Evolutionary conservation across 1,140 invertebrate species (phyloP).

Genomic region (Drosophila busckii): DNA sequence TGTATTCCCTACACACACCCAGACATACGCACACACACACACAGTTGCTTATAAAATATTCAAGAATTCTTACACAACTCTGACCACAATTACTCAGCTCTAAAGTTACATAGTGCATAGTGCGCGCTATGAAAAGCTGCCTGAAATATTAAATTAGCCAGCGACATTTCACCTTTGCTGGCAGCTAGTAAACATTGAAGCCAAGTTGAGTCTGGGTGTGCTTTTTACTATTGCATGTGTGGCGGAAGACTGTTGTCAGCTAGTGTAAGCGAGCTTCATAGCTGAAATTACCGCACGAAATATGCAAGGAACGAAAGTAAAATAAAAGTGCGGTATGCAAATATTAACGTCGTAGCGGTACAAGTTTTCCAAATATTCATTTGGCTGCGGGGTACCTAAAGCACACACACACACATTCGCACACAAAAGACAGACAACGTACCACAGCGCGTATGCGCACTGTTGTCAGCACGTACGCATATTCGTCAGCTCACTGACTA

Average conservation of each 20-base stretch:
- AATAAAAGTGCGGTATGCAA: no score
- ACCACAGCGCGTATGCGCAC: slow-evolving; percentile 57
- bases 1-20: no score
- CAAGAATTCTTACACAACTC: no score
- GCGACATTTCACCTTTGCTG: no score
- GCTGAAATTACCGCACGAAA: slow-evolving; percentile 64
- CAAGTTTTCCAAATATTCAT: slow-evolving; percentile 45
- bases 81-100: no score
- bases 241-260: slow-evolving; percentile 8
- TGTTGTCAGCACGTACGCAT: slow-evolving; percentile 56
- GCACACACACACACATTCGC: slow-evolving; percentile 2
- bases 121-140: no score
- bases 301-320: slow-evolving; percentile 69
- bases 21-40: no score
- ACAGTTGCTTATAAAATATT: no score
- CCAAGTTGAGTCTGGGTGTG: no score
- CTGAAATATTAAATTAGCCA: no score
- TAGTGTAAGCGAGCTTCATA: slow-evolving; percentile 24
- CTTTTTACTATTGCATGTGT: not conserved
- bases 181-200: no score
- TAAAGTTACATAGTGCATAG: no score
- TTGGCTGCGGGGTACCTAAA: slow-evolving; percentile 34
- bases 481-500: slow-evolving; percentile 52
- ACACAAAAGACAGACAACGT: not conserved
- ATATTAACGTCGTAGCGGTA: slow-evolving; percentile 26